Evolutionary conservation across 2,888 invertebrate genomes (phyloP), one percentile per base, ranked within the genome.

Genomic region (Leptinotarsa rubiginosa): DNA sequence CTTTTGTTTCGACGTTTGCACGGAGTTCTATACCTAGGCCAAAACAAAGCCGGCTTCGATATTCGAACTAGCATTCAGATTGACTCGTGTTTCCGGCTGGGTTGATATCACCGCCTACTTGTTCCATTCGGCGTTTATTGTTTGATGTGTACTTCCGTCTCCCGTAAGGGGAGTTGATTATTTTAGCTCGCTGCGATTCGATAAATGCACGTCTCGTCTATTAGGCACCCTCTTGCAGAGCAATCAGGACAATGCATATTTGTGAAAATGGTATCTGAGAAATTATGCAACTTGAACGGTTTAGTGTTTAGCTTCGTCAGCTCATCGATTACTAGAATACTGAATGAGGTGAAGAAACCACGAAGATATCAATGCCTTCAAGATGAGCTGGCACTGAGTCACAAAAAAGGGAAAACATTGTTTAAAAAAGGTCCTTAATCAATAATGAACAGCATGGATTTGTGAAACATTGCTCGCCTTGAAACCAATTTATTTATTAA

Each of bases 1-100:
- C 84, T 85, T 85, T 84, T 85, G 83, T 84, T 80, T 82, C 79
- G 70, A 64, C 73, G 81, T 80, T 77, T 81, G 79, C 78, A 74
- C 73, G 79, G 78, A 81, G 79, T 82, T 82, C 75, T 78, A 76
- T 81, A 77, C 77, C 77, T 75, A 79, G 62, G 69, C 62, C 64
- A 65, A 70, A 73, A 72, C 72, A 68, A 72, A 56, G 64, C 69
- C 69, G 22, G 68, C 73, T 66, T 68, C 80, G 73, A 77, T 79
- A 79, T 79, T 76, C 71, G 78, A 78, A 78, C 79, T 79, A 78
- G 75, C 75, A 80, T 81, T 80, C 78, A 81, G 79, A 80, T 79
- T 79, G 78, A 80, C 77, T 77, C 75, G 74, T 74, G 75, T 78
- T 78, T 71, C 69, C 69, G 62, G 49, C 65, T 59, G 71, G 71